Conservation (phyloP, 2,113 vertebrate genomes). For the Saimiri boliviensis region DNA sequence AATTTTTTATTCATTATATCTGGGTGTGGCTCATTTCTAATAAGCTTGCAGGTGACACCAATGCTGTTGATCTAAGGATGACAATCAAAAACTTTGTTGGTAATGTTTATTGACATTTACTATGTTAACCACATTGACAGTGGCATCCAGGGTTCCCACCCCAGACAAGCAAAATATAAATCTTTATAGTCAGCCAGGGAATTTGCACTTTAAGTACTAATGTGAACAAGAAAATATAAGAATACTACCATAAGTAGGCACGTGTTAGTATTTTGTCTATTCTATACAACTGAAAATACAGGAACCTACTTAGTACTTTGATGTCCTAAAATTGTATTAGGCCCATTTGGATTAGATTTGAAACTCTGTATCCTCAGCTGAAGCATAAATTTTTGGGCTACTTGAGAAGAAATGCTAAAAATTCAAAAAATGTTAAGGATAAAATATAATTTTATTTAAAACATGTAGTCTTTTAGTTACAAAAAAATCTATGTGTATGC, state of each 20-base stretch:
- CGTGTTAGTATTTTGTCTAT: neutral
- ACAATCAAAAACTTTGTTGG: constrained; percentile 4
- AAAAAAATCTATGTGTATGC: neutral
- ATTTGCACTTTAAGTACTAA: neutral
- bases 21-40: neutral
- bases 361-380: neutral
- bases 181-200: neutral
- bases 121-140: neutral
- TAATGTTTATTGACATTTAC: neutral
- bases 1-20: constrained; percentile 11
- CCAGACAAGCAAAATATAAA: neutral
- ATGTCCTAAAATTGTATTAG: neutral
- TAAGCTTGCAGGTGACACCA: neutral
- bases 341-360: constrained; percentile 1
- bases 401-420: constrained; percentile 40
- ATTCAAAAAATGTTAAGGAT: neutral
- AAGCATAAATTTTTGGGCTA: neutral
- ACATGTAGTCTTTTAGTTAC: neutral
- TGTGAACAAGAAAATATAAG: neutral
- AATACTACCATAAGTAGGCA: neutral
- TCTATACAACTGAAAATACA: neutral
- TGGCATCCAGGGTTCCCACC: neutral
- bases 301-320: neutral
- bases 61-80: neutral
- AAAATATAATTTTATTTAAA: constrained; percentile 41